These are phyloP conservation scores for Leptinotarsa defecta DNA, from an alignment of 1,140 invertebrate species.

Conservation along the genomic window DNA sequence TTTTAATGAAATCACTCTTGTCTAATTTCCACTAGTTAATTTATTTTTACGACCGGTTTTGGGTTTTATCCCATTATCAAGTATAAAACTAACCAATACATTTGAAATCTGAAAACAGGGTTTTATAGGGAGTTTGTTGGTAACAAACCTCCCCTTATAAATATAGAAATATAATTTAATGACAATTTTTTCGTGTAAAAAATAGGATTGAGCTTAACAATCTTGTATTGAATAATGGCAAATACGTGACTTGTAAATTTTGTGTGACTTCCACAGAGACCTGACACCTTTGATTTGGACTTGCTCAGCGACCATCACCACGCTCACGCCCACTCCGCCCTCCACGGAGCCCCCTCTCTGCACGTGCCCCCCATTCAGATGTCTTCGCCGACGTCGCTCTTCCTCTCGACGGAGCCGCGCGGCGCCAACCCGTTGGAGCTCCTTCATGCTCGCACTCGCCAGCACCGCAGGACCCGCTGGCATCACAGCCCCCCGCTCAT, in stretches of 20 bases:
- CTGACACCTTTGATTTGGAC: conserved; percentile 54
- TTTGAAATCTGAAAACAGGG: too few species aligned
- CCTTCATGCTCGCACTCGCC: conserved; percentile 53
- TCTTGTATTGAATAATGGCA: too few species aligned
- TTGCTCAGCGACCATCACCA: conserved; percentile 51
- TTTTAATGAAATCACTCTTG: too few species aligned
- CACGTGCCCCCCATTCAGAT: conserved; percentile 56
- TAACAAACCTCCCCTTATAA: too few species aligned
- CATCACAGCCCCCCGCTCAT: conserved; percentile 61
- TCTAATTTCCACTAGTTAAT: too few species aligned
- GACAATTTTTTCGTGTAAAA: too few species aligned
- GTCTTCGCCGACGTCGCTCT: conserved; percentile 59
- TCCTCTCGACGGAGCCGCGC: conserved; percentile 61
- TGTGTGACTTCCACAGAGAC: conserved; percentile 21
- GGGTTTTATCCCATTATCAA: too few species aligned
- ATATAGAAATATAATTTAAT: too few species aligned
- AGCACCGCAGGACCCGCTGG: conserved; percentile 59
- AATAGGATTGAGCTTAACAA: too few species aligned
- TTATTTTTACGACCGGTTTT: too few species aligned
- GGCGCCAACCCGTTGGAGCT: conserved; percentile 54
- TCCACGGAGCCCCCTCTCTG: conserved; percentile 55
- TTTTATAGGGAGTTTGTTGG: too few species aligned
- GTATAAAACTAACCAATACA: too few species aligned
- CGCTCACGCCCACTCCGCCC: conserved; percentile 43
- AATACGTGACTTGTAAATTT: not conserved